Evolutionary conservation across 2,113 vertebrate species (phyloP).

Genomic region (Phyllostomus hastatus): DNA sequence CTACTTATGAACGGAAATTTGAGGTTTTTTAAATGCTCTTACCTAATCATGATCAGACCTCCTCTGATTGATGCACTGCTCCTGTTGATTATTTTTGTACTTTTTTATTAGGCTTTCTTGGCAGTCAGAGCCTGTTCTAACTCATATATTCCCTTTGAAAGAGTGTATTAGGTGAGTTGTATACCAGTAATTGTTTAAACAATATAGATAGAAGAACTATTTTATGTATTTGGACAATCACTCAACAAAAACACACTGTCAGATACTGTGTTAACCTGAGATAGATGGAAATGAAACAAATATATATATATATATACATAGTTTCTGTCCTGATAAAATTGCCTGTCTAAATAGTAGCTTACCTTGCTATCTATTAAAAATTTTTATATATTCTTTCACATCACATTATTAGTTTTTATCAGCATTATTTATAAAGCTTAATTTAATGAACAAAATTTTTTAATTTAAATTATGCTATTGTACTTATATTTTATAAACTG

Average conservation of each 20-base stretch:
- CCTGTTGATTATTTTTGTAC: conserved; percentile 57
- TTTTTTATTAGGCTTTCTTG: conserved; percentile 50
- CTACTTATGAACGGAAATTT: conserved; percentile 71
- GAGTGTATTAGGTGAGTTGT: not conserved
- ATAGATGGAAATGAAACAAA: not conserved
- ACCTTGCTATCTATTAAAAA: not conserved
- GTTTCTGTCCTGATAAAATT: not conserved
- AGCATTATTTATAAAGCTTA: not conserved
- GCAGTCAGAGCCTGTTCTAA: conserved; percentile 16
- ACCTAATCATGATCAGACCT: conserved; percentile 69
- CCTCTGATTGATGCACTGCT: conserved; percentile 60
- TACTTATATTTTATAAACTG: not conserved
- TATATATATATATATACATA: too few species aligned
- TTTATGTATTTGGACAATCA: not conserved
- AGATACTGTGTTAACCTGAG: not conserved
- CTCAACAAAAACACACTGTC: not conserved
- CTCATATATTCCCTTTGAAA: conserved; percentile 34
- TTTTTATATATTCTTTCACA: not conserved
- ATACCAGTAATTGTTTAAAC: not conserved
- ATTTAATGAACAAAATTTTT: not conserved
- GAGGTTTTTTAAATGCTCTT: conserved; percentile 67
- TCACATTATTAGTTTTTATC: not conserved
- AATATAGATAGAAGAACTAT: not conserved
- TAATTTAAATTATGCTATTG: not conserved
- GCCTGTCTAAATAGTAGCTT: not conserved